Conservation (phyloP, 2,113 vertebrate genomes). For the Ceyx margarethae region DNA sequence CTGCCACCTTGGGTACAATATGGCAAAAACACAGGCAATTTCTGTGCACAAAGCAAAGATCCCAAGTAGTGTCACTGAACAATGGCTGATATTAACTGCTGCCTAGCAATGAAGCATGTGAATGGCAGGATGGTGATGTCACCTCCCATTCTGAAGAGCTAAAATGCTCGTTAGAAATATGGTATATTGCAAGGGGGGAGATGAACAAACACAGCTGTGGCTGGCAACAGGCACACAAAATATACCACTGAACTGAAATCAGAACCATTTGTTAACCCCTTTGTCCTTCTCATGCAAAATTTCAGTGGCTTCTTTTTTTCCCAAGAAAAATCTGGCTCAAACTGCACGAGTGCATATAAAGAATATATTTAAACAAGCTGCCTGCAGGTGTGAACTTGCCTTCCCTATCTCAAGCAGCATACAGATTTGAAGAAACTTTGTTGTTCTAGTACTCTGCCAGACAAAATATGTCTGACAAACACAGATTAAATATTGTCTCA, state of each 20-base stretch:
- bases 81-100: slow-evolving; percentile 30
- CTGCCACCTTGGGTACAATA: background rate
- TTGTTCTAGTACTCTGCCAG: background rate
- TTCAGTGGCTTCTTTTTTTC: background rate
- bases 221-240: background rate
- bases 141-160: background rate
- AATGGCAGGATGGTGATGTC: slow-evolving; percentile 10
- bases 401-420: background rate
- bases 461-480: background rate
- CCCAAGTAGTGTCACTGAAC: slow-evolving; percentile 34
- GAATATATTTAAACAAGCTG: background rate
- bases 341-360: background rate
- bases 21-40: slow-evolving; percentile 9
- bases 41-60: slow-evolving; percentile 22
- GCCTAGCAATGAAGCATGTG: slow-evolving; percentile 8
- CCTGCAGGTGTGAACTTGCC: background rate
- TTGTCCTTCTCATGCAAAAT: background rate
- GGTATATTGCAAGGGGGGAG: background rate
- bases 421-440: background rate
- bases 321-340: background rate
- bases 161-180: background rate
- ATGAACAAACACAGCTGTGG: background rate
- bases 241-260: background rate
- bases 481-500: background rate
- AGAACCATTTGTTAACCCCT: background rate